Evolutionary conservation across 2,113 vertebrate species (phyloP).

Genomic region (Dromaius novaehollandiae): DNA sequence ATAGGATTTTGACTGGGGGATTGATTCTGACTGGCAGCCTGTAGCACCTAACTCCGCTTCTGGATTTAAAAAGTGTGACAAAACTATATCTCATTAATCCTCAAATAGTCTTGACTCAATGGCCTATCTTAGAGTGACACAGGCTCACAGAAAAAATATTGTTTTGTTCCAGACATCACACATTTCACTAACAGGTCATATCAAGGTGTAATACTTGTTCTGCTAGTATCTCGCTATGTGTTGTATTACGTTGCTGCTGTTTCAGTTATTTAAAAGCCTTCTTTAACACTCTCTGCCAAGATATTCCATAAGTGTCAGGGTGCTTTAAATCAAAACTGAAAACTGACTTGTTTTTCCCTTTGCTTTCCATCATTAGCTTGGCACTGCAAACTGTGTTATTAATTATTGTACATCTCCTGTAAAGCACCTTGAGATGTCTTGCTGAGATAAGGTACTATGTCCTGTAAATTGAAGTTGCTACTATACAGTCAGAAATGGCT

Average conservation of each 20-base stretch:
- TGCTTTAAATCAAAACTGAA: slow-evolving; percentile 43
- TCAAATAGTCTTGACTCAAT: neutral
- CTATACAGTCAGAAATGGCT: neutral
- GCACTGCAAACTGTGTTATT: slow-evolving; percentile 31
- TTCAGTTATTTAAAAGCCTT: neutral
- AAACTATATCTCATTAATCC: neutral
- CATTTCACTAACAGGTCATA: neutral
- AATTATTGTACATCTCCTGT: slow-evolving; percentile 24
- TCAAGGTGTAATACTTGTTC: neutral
- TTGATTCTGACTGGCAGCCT: neutral
- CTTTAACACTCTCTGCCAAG: neutral
- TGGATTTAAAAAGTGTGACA: neutral
- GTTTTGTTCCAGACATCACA: neutral
- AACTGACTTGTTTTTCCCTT: slow-evolving; percentile 30
- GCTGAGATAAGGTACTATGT: neutral
- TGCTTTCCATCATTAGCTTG: slow-evolving; percentile 40
- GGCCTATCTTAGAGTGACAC: neutral
- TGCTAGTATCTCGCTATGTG: neutral
- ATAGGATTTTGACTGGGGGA: neutral
- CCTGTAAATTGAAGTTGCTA: slow-evolving; percentile 4
- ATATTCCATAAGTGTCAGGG: neutral
- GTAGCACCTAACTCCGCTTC: neutral
- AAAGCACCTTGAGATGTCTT: slow-evolving; percentile 52
- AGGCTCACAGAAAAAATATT: neutral
- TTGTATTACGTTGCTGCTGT: neutral